Evolutionary conservation across 2,888 invertebrate genomes (phyloP).

Genomic region (Latheticus oryzae): DNA sequence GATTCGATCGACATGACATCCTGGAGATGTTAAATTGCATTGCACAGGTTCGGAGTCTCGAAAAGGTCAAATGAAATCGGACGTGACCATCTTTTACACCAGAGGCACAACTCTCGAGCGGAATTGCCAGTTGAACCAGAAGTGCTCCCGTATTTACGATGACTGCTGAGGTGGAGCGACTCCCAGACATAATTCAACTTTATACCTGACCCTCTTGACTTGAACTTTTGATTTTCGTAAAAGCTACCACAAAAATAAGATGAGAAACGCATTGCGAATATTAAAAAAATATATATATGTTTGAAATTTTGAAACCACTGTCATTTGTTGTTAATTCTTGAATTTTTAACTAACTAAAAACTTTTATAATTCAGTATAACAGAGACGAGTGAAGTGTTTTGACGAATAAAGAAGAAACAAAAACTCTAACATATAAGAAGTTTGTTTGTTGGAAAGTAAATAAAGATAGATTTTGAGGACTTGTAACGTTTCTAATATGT

Average conservation of each 20-base stretch:
- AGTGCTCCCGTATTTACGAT: constrained; percentile 34
- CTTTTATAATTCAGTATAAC: constrained; percentile 27
- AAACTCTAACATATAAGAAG: too few relatives aligned
- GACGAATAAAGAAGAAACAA: not conserved
- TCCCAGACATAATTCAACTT: constrained; percentile 29
- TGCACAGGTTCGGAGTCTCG: constrained; percentile 20
- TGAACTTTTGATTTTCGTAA: too few relatives aligned
- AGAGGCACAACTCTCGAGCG: constrained; percentile 36
- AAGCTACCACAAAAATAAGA: too few relatives aligned
- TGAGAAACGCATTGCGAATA: too few relatives aligned
- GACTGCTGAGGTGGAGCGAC: constrained; percentile 8
- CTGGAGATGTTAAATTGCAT: constrained; percentile 31
- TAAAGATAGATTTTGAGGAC: too few relatives aligned
- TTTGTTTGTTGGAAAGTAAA: constrained; percentile 5
- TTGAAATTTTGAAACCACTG: too few relatives aligned
- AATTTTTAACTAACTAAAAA: too few relatives aligned
- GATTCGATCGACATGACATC: constrained; percentile 28
- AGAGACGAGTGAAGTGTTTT: not conserved
- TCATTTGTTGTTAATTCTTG: too few relatives aligned
- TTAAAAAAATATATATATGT: too few relatives aligned
- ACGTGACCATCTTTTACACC: constrained; percentile 39
- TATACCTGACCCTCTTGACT: constrained; percentile 20
- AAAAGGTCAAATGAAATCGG: constrained; percentile 37
- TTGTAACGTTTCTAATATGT: too few relatives aligned
- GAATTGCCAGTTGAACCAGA: constrained; percentile 37